Conservation (phyloP, 2,888 invertebrate species). For the Lasioglossum lativentre region DNA sequence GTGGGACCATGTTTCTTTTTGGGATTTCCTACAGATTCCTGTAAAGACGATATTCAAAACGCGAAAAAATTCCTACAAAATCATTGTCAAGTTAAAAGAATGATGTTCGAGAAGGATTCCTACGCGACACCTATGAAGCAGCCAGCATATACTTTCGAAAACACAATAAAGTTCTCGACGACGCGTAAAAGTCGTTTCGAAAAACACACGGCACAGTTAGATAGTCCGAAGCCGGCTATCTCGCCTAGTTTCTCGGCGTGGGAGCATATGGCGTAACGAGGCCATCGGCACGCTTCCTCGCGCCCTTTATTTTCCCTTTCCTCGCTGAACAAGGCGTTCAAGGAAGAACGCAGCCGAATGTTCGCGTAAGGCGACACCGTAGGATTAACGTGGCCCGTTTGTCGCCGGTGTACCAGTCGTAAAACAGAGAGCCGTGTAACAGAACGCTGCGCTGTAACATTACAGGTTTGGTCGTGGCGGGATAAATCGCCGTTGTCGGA, state of each 20-base stretch:
- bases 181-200: not conserved
- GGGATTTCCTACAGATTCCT: too few relatives aligned
- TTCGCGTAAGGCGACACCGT: slow-evolving; percentile 31
- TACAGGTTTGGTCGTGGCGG: slow-evolving; percentile 18
- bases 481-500: slow-evolving; percentile 48
- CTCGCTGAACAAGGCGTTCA: slow-evolving; percentile 14
- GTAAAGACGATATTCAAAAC: too few relatives aligned
- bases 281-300: slow-evolving; percentile 7
- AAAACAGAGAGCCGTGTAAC: slow-evolving; percentile 30
- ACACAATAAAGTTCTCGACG: not conserved
- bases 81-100: too few relatives aligned
- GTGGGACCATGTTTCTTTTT: too few relatives aligned
- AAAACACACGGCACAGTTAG: not conserved
- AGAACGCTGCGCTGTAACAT: slow-evolving; percentile 19
- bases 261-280: not conserved
- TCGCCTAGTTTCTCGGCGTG: not conserved
- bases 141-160: not conserved
- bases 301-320: slow-evolving; percentile 5
- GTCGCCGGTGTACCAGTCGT: slow-evolving; percentile 23
- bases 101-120: too few relatives aligned
- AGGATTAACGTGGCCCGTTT: slow-evolving; percentile 30
- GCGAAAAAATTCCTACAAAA: too few relatives aligned
- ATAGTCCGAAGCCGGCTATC: not conserved
- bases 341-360: not conserved
- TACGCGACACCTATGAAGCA: too few relatives aligned